phyloP scores from a whole-genome alignment of 2,113 vertebrate species.

The Emydura subglobosa region DNA sequence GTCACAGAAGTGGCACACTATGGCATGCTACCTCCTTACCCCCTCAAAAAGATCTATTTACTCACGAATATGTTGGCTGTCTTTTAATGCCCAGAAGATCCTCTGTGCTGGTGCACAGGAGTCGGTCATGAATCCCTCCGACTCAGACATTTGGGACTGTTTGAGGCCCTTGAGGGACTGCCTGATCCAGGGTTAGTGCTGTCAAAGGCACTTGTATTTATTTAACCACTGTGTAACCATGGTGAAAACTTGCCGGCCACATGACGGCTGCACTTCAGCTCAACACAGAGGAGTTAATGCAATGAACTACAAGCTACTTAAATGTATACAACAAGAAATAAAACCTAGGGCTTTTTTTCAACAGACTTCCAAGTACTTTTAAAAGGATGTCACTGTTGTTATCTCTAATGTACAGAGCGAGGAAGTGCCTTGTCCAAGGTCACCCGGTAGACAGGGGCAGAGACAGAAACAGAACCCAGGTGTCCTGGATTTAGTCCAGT shows the following conservation, averaged over 20 bases:
- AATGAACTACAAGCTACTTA: background rate
- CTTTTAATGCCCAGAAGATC: background rate
- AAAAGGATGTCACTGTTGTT: background rate
- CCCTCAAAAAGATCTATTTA: background rate
- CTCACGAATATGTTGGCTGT: background rate
- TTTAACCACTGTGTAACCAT: background rate
- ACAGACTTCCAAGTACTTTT: background rate
- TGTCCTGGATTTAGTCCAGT: background rate
- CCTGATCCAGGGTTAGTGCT: background rate
- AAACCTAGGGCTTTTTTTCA: background rate
- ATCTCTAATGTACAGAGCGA: background rate
- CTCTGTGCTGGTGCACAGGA: background rate
- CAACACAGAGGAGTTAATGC: background rate
- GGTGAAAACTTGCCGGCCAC: background rate
- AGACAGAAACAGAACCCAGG: background rate
- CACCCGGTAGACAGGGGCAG: background rate
- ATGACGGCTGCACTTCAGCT: background rate
- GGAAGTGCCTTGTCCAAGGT: background rate
- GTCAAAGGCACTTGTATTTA: background rate
- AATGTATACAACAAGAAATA: background rate
- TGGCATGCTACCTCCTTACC: background rate
- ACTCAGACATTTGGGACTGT: background rate
- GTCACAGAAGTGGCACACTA: no score
- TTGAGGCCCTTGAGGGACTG: background rate
- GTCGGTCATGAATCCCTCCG: background rate